phyloP scores from a whole-genome alignment of 30 jellyfish, hydroid and myxozoan species.

The Cassiopea xamachana region DNA sequence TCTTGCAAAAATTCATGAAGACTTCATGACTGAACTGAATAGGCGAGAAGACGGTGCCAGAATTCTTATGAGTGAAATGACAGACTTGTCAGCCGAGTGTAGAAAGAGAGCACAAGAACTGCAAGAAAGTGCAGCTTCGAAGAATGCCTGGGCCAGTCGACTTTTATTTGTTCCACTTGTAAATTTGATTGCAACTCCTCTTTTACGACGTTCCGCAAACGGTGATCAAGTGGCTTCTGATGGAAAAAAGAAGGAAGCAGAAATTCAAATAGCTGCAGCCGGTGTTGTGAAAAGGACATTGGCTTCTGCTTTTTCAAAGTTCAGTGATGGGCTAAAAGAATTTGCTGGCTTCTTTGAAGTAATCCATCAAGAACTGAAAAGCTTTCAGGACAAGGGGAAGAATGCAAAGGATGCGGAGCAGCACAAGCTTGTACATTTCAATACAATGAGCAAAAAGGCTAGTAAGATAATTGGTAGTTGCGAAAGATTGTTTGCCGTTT shows the following conservation, averaged over 20 bases:
- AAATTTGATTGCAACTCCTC: neutral
- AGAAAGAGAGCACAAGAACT: neutral
- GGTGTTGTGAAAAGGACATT: slow-evolving; percentile 11
- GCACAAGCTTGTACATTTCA: slow-evolving; percentile 15
- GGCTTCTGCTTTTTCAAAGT: slow-evolving; percentile 30
- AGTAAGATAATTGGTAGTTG: neutral
- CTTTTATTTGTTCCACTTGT: slow-evolving; percentile 31
- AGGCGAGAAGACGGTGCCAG: slow-evolving; percentile 6
- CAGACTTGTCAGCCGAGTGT: neutral
- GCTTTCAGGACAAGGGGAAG: slow-evolving; percentile 12
- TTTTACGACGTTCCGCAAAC: neutral
- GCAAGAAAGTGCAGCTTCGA: neutral
- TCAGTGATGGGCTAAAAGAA: slow-evolving; percentile 6
- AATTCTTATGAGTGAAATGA: slow-evolving; percentile 4
- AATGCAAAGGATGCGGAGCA: slow-evolving; percentile 2
- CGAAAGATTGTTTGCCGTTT: neutral
- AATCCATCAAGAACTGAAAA: slow-evolving; percentile 2
- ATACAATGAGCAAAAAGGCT: slow-evolving; percentile 17
- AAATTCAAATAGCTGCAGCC: neutral
- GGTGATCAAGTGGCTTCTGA: slow-evolving; percentile 4
- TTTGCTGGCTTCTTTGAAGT: slow-evolving; percentile 36
- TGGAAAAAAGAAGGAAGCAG: slow-evolving; percentile 4
- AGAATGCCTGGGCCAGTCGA: slow-evolving; percentile 13
- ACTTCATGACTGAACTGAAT: slow-evolving; percentile 6
- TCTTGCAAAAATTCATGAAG: slow-evolving; percentile 17